Evolutionary conservation across 2,888 invertebrate species (phyloP).

Genomic region (Torymus tubicola): DNA sequence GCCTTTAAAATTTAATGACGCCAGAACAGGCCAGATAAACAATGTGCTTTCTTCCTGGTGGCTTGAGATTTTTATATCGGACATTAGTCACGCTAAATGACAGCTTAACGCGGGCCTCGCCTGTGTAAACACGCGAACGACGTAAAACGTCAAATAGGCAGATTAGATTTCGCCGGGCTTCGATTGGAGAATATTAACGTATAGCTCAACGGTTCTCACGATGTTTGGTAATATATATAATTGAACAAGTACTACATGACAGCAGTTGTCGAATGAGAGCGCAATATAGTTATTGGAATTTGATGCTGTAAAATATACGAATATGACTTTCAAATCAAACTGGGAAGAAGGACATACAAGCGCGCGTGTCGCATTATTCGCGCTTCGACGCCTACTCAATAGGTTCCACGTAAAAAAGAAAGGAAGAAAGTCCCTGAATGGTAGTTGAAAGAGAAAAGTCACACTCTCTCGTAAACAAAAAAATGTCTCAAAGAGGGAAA

Average conservation of each 20-base stretch:
- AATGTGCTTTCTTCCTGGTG: too few relatives aligned
- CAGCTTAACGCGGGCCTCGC: too few relatives aligned
- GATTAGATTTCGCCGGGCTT: too few relatives aligned
- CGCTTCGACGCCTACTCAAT: background rate
- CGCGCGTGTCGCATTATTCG: slow-evolving; percentile 12
- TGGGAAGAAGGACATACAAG: background rate
- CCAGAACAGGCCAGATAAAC: too few relatives aligned
- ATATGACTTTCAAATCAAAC: slow-evolving; percentile 47
- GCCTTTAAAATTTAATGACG: too few relatives aligned
- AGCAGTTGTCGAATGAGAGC: background rate
- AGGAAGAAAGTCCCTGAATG: slow-evolving; percentile 15
- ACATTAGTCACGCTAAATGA: too few relatives aligned
- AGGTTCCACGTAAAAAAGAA: slow-evolving; percentile 2
- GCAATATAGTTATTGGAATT: background rate
- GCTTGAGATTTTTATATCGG: too few relatives aligned
- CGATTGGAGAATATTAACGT: too few relatives aligned
- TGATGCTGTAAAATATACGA: slow-evolving; percentile 21
- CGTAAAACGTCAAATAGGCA: too few relatives aligned
- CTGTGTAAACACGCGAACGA: too few relatives aligned
- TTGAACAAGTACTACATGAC: too few relatives aligned
- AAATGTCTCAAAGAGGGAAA: slow-evolving; percentile 37
- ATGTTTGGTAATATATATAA: background rate
- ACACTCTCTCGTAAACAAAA: slow-evolving; percentile 35
- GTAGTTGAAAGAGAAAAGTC: slow-evolving; percentile 36
- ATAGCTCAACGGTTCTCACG: background rate